Conservation (phyloP, 92 coral and sea anemone genomes). For the Epizoanthus fatuus region DNA sequence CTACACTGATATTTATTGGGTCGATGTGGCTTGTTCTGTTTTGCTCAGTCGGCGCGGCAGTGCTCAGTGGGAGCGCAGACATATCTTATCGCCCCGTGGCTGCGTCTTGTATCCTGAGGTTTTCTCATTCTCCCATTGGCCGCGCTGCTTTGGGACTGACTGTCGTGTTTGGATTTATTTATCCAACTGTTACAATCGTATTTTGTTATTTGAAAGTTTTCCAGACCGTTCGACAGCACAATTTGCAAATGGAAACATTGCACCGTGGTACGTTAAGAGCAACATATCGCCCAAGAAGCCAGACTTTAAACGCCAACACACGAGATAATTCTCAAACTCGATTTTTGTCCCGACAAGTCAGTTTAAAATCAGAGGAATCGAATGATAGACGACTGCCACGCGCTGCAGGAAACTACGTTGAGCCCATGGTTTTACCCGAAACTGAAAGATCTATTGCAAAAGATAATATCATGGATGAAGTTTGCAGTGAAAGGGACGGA, state of each 20-base stretch:
- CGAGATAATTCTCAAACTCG: background rate
- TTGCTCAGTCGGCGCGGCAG: background rate
- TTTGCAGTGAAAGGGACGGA: background rate
- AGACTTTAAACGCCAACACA: background rate
- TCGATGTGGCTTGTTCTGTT: constrained; percentile 21
- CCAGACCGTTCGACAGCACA: constrained; percentile 17
- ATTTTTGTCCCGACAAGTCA: background rate
- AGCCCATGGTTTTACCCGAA: background rate
- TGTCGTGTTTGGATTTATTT: constrained; percentile 14
- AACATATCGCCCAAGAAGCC: background rate
- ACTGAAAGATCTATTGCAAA: background rate
- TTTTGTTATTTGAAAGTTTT: constrained; percentile 32
- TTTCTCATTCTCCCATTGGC: constrained; percentile 3
- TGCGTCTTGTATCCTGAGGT: constrained; percentile 20
- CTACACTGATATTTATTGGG: constrained; percentile 3
- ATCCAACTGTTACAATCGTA: constrained; percentile 8
- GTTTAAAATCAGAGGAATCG: background rate
- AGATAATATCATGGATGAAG: background rate
- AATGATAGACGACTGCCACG: background rate
- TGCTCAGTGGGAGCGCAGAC: constrained; percentile 11
- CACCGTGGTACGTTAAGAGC: background rate
- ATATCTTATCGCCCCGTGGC: background rate
- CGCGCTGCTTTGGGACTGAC: constrained; percentile 21
- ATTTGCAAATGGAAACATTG: background rate
- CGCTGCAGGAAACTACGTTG: background rate